phyloP scores from a whole-genome alignment of 2,113 vertebrate species.

The Zosterops lateralis region DNA sequence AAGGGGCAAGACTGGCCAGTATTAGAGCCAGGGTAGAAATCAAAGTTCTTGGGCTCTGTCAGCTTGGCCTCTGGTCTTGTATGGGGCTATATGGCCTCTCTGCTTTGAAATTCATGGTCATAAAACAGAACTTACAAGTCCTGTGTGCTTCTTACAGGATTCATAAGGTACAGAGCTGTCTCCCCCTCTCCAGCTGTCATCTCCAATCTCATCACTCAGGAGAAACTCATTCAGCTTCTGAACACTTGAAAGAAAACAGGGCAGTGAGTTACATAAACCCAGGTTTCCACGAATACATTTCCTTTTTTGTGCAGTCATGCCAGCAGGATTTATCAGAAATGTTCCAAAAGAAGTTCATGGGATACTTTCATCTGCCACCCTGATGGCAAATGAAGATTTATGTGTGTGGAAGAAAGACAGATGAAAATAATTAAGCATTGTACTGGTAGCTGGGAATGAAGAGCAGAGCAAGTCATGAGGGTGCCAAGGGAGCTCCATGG shows the following conservation, averaged over 20 bases:
- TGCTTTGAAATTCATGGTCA: background rate
- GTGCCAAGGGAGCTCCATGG: background rate
- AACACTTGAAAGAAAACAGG: slow-evolving; percentile 76
- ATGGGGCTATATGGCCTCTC: background rate
- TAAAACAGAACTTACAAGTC: slow-evolving; percentile 77
- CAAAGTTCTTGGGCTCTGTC: background rate
- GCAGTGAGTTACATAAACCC: background rate
- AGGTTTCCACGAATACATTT: background rate
- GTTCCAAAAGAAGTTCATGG: background rate
- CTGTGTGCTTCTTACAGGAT: slow-evolving; percentile 85
- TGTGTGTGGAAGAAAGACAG: background rate
- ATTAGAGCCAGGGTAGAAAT: background rate
- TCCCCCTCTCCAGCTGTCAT: slow-evolving; percentile 89
- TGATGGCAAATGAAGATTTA: background rate
- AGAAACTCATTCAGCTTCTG: slow-evolving; percentile 96
- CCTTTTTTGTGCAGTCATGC: background rate
- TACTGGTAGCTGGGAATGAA: background rate
- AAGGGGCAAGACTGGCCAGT: background rate
- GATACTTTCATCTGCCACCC: background rate
- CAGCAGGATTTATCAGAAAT: background rate
- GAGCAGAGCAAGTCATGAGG: background rate
- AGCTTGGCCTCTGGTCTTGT: background rate
- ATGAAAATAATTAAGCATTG: background rate
- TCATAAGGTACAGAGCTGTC: slow-evolving; percentile 82
- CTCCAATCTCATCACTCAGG: slow-evolving; percentile 94